Evolutionary conservation across 2,797 vertebrate species (phyloP), one percentile per base, ranked within the genome.

Genomic region (Strix occidentalis): DNA sequence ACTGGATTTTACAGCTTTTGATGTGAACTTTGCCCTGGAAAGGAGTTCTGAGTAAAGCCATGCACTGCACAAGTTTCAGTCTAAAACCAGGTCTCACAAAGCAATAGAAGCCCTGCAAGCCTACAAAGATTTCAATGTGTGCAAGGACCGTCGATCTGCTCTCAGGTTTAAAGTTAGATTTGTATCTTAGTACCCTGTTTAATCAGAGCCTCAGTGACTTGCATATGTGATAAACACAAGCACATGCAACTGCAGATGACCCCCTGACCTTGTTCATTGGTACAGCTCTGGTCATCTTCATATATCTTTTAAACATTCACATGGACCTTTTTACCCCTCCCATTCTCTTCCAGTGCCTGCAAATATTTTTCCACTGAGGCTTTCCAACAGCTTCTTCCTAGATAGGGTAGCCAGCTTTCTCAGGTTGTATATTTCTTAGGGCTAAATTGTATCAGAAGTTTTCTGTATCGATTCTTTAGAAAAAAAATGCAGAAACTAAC

Each of bases 101-200:
- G n/a, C n/a, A 46, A 71, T 45, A 16, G 37, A 18, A 79, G 29
- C 1, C 43, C 56, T 50, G 12, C 2, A 5, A 80, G 11, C 53
- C 66, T 39, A 11, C 3, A 20, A 63, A 79, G 31, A 23, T 53
- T 89, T 54, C 50, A 39, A 14, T 2, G 5, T 23, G 8, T 21
- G 5, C 31, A 33, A 71, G 20, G 2, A 11, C 25, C 5, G 0
- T 33, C 9, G 0, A 2, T 41, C 61, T 92, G 43, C 33, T 53
- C 26, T 58, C 48, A 54, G 53, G 61, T 65, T 95, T 77, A 53
- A 64, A 70, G 41, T 41, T 43, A 45, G 8, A 6, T 33, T 84
- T 76, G 13, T 63, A 21, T 15, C 23, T 61, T 26, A 23, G 28
- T 33, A 58, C 28, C 23, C 37, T 46, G 4, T 43, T 80, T 39